Conservation (phyloP, 2,113 vertebrate species). For the Malaclemys terrapin region DNA sequence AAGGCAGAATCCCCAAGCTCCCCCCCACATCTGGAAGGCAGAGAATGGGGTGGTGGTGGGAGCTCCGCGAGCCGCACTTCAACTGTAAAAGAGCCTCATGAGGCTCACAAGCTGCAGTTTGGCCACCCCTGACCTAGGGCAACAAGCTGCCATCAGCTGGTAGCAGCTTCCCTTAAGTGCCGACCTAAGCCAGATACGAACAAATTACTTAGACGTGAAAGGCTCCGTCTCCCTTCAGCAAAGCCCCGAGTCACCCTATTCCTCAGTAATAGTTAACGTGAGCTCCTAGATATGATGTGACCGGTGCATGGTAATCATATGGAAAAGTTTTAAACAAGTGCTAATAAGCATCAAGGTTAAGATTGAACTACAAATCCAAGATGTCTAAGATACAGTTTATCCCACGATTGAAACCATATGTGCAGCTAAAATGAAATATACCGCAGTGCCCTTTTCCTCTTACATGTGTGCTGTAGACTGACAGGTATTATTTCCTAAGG, state of each 20-base stretch:
- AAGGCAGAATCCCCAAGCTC: too few species aligned
- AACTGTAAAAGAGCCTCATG: too few species aligned
- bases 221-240: neutral
- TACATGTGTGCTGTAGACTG: neutral
- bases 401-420: neutral
- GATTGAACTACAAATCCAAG: slow-evolving; percentile 9
- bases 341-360: slow-evolving; percentile 36
- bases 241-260: neutral
- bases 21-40: too few species aligned
- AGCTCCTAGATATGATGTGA: slow-evolving; percentile 6
- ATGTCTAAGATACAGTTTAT: neutral
- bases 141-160: too few species aligned
- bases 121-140: too few species aligned
- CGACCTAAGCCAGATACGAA: too few species aligned
- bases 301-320: slow-evolving; percentile 13
- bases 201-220: too few species aligned
- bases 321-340: slow-evolving; percentile 4
- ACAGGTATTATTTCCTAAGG: neutral
- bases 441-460: neutral
- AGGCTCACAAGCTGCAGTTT: too few species aligned
- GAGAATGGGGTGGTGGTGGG: too few species aligned
- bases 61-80: too few species aligned
- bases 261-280: neutral
- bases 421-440: neutral
- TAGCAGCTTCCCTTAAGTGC: too few species aligned